Base-by-base conservation (phyloP, 2,797 vertebrate species). In the Oryzias sinensis region DNA sequence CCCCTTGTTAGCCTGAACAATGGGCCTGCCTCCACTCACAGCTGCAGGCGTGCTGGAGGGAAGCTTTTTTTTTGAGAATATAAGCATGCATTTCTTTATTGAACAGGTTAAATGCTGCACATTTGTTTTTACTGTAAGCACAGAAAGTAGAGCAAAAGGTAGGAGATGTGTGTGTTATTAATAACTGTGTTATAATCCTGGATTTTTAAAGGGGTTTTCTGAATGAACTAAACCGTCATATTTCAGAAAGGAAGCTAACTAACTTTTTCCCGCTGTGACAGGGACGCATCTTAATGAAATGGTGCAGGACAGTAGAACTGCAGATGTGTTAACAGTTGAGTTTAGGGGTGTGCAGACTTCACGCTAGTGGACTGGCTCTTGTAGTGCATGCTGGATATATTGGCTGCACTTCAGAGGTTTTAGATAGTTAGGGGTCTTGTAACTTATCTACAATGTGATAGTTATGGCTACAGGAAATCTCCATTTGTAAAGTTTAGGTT, bases 1-100 rank as follows among this genome's bases (percentile, higher is more conserved):
- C 57, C 82, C 68, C 85, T 89, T 80, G 85, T 86, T 87, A 84
- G 82, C 57, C 66, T 54, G 80, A 85, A 88, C 86, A 89, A 88
- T 82, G 59, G 83, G 65, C 72, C 52, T 54, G 80, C 76, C 80
- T 84, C 72, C 81, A 82, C 65, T 67, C 82, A 76, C 82, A 86
- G 77, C 81, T 84, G 86, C 83, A 85, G 74, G 74, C 74, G 27
- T 4, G 73, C 85, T 68, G 73, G 79, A 79, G 83, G 80, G 84
- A 74, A 81, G 78, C 78, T 84, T 82, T 70, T 66, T 70, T 66
- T 50, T 54, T 22, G 2, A 51, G 54, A 76, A 81, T 79, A 76
- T 56, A 81, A 81, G 81, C 59, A 76, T 72, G 79, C 74, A 80
- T 65, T 55, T 73, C 41, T 37, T 79, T 65, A 84, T 81, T 81